These are phyloP conservation scores for Mercenaria mercenaria DNA, from an alignment of 1,140 invertebrate species.

Conservation along the genomic window DNA sequence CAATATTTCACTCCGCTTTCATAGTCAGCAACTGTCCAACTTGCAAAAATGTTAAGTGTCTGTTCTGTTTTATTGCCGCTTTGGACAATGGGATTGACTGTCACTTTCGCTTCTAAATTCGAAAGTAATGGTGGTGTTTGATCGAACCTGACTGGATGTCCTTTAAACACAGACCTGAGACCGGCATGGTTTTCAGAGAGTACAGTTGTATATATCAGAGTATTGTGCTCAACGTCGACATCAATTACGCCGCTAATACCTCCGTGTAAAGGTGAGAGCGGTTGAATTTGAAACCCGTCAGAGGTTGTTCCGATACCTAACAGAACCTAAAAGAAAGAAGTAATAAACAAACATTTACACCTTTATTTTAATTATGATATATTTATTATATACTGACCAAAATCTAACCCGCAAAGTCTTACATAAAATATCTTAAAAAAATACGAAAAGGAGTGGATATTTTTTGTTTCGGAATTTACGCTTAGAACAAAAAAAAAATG, in stretches of 20 bases:
- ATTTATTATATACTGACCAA: no score
- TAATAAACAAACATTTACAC: no score
- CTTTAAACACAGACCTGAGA: conserved; percentile 47
- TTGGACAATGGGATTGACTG: neutral
- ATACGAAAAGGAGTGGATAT: no score
- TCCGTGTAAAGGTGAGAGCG: conserved; percentile 27
- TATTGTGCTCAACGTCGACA: conserved; percentile 48
- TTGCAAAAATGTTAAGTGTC: neutral
- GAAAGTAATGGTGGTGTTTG: conserved; percentile 54
- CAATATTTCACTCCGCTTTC: conserved; percentile 60
- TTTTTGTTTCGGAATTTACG: no score
- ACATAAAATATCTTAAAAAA: no score
- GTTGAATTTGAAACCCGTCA: conserved; percentile 60
- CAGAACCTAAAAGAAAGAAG: neutral
- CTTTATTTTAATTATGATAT: no score
- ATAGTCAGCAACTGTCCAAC: conserved; percentile 48
- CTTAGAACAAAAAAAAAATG: no score
- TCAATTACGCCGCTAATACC: conserved; percentile 22
- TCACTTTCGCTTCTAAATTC: conserved; percentile 3
- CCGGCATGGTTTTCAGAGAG: conserved; percentile 67
- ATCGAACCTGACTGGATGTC: conserved; percentile 44
- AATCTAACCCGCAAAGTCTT: no score
- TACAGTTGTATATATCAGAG: conserved; percentile 57
- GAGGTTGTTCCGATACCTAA: conserved; percentile 65
- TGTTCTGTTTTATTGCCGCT: neutral